Conservation (phyloP, 2,797 vertebrate species). For the Pelodytes ibericus region DNA sequence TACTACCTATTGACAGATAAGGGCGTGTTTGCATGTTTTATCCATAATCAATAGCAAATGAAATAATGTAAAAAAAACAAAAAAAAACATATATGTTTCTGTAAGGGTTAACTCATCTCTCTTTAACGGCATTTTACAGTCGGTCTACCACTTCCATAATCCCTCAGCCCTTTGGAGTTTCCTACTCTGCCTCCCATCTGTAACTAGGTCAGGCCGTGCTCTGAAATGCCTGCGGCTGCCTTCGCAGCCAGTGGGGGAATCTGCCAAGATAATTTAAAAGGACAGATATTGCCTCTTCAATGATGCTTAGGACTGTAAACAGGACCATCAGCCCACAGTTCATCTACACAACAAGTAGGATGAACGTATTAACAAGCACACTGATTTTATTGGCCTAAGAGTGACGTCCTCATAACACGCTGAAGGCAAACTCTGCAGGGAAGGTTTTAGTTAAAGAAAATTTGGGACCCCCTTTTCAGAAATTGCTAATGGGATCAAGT, state of each 20-base stretch:
- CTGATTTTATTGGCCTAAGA: conserved; percentile 12
- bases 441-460: conserved; percentile 7
- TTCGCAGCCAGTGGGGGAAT: conserved; percentile 51
- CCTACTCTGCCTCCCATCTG: conserved; percentile 41
- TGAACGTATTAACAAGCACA: conserved; percentile 36
- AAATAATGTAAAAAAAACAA: too few relatives aligned
- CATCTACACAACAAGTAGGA: conserved; percentile 42
- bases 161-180: conserved; percentile 44
- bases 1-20: too few relatives aligned
- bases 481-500: too few relatives aligned
- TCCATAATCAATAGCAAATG: background rate
- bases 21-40: background rate
- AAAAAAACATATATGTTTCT: background rate
- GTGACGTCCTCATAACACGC: conserved; percentile 24
- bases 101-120: conserved; percentile 38
- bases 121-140: conserved; percentile 33
- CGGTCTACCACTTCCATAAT: conserved; percentile 47
- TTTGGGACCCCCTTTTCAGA: background rate
- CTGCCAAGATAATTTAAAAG: conserved; percentile 56
- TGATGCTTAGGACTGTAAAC: conserved; percentile 39
- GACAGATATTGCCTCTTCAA: conserved; percentile 55
- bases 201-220: conserved; percentile 53
- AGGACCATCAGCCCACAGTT: conserved; percentile 40
- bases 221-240: conserved; percentile 42
- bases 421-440: conserved; percentile 11